Evolutionary conservation across 2,797 vertebrate species (phyloP).

Genomic region (Danionella dracula): DNA sequence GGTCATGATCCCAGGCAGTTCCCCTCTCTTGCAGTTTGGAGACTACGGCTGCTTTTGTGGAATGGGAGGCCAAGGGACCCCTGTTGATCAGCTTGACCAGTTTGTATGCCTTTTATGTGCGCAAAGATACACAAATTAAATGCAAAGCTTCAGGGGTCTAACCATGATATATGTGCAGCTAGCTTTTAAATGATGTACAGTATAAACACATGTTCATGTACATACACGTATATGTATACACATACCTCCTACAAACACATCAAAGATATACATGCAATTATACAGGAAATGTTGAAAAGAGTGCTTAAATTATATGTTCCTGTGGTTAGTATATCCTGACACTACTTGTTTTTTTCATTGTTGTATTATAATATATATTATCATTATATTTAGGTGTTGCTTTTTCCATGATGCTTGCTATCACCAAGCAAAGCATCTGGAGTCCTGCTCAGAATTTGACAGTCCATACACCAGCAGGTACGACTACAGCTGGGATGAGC

Average conservation of each 20-base stretch:
- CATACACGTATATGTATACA: too few relatives aligned
- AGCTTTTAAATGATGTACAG: too few relatives aligned
- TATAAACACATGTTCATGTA: too few relatives aligned
- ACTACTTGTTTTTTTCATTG: not conserved
- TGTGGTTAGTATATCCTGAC: too few relatives aligned
- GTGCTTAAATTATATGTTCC: too few relatives aligned
- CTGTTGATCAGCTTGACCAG: conserved; percentile 46
- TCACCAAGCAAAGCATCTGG: not conserved
- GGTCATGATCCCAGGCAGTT: conserved; percentile 36
- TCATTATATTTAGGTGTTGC: conserved; percentile 30
- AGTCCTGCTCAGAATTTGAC: conserved; percentile 12
- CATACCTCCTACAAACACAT: too few relatives aligned
- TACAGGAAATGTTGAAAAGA: too few relatives aligned
- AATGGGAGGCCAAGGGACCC: conserved; percentile 33
- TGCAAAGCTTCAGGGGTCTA: too few relatives aligned
- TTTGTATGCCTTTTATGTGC: conserved; percentile 2
- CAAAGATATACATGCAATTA: too few relatives aligned
- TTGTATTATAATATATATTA: not conserved
- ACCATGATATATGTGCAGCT: too few relatives aligned
- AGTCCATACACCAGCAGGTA: conserved; percentile 23
- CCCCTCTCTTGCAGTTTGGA: conserved; percentile 27
- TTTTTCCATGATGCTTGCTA: conserved; percentile 37
- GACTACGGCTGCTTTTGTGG: conserved; percentile 55
- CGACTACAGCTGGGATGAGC: conserved; percentile 23
- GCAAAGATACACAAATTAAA: too few relatives aligned